phyloP scores from a whole-genome alignment of 2,888 invertebrate genomes.

The Heptascelio sp. region DNA sequence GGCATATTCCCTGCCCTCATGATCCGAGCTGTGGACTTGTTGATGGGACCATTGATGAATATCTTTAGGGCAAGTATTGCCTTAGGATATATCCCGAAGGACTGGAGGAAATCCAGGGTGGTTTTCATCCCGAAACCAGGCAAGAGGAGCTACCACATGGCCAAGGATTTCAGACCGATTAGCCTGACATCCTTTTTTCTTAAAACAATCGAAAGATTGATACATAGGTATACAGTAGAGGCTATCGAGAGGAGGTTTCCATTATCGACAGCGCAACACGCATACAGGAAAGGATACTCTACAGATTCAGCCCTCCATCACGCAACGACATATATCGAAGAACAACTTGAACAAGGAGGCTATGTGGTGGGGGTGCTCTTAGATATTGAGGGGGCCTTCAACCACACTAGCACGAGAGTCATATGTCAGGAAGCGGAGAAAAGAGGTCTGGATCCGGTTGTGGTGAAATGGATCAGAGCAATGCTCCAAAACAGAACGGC shows the following conservation, averaged over 20 bases:
- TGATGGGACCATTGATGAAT: no score
- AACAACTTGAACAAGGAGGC: not conserved
- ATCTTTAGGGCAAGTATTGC: no score
- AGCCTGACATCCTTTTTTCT: no score
- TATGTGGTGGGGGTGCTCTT: not conserved
- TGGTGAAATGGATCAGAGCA: not conserved
- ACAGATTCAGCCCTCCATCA: slow-evolving; percentile 6
- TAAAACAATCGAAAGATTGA: slow-evolving; percentile 4
- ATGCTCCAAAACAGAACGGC: not conserved
- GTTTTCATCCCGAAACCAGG: no score
- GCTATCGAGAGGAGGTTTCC: not conserved
- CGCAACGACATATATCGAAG: slow-evolving; percentile 3
- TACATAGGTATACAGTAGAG: not conserved
- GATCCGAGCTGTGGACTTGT: no score
- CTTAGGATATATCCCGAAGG: no score
- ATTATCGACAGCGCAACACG: not conserved
- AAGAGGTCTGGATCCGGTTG: not conserved
- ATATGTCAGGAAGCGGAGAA: slow-evolving; percentile 4
- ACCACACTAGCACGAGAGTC: not conserved
- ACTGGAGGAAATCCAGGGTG: no score
- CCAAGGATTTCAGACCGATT: no score
- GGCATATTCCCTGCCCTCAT: no score
- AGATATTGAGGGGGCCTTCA: not conserved
- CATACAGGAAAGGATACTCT: slow-evolving; percentile 6
- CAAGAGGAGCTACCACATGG: no score